Percentiles rank a stretch among this genome's conserved stretches.
phyloP scores from a whole-genome alignment of 2,888 invertebrate genomes.

The Lathronympha strigana region DNA sequence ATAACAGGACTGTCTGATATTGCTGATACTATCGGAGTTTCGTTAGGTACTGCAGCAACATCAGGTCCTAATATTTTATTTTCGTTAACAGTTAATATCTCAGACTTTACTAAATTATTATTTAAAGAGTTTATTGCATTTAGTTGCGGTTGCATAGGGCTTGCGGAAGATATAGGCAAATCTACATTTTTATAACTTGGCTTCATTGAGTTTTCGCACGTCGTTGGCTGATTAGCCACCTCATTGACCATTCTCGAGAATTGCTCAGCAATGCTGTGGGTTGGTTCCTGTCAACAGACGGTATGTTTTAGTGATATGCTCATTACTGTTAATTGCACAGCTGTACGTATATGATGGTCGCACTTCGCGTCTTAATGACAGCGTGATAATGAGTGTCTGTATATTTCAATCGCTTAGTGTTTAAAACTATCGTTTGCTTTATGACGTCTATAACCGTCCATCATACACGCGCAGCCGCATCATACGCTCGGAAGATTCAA shows the following conservation, averaged over 20 bases:
- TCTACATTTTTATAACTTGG: conserved; percentile 64
- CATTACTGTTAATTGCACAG: conserved; percentile 10
- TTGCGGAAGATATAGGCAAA: conserved; percentile 60
- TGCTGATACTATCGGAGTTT: conserved; percentile 88
- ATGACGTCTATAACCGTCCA: too few relatives aligned
- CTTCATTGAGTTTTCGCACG: conserved; percentile 62
- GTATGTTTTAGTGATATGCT: conserved; percentile 39
- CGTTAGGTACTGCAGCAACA: conserved; percentile 66
- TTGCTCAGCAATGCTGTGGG: conserved; percentile 73
- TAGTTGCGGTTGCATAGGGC: conserved; percentile 66
- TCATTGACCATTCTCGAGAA: conserved; percentile 79
- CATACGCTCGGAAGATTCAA: not conserved
- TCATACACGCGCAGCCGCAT: too few relatives aligned
- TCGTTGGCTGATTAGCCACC: conserved; percentile 70
- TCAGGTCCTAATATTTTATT: conserved; percentile 72
- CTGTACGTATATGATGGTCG: not conserved
- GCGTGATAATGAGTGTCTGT: too few relatives aligned
- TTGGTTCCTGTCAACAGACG: conserved; percentile 55
- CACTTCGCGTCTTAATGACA: too few relatives aligned
- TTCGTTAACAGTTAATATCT: conserved; percentile 74
- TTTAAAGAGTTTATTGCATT: conserved; percentile 75
- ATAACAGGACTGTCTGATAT: conserved; percentile 88
- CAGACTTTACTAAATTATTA: conserved; percentile 78
- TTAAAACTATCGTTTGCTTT: too few relatives aligned
- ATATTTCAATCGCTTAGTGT: too few relatives aligned